These are phyloP conservation scores for Caenorhabditis sp. DNA, from an alignment of 2,888 invertebrate genomes.

Conservation along the genomic window DNA sequence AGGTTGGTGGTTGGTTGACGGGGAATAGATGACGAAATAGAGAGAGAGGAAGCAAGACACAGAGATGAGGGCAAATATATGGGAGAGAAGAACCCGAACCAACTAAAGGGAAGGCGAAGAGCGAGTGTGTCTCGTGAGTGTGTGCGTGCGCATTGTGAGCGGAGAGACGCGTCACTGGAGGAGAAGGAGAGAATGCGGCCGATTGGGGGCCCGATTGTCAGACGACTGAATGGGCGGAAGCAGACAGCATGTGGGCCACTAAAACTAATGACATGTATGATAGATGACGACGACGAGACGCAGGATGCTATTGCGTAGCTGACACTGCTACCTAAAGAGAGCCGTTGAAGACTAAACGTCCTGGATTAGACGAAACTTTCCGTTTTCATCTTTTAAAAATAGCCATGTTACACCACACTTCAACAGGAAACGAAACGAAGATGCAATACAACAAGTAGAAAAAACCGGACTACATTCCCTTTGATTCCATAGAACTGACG, in stretches of 20 bases:
- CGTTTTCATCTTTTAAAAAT: too few relatives aligned
- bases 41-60: constrained; percentile 5
- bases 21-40: constrained; percentile 5
- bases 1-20: constrained; percentile 10
- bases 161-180: background rate
- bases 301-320: constrained; percentile 1
- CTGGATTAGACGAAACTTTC: too few relatives aligned
- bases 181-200: constrained; percentile 3
- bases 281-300: background rate
- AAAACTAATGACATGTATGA: constrained; percentile 3
- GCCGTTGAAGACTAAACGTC: too few relatives aligned
- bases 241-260: constrained; percentile 2
- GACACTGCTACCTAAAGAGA: too few relatives aligned
- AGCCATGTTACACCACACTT: too few relatives aligned
- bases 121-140: constrained; percentile 1
- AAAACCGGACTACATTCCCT: too few relatives aligned
- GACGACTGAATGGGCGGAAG: constrained; percentile 5
- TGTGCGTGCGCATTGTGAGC: constrained; percentile 1
- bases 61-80: constrained; percentile 13
- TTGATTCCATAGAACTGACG: too few relatives aligned
- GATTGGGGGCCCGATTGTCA: background rate
- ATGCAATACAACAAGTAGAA: too few relatives aligned
- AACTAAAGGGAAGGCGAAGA: constrained; percentile 3
- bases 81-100: constrained; percentile 7
- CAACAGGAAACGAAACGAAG: too few relatives aligned